Base-by-base conservation (phyloP, 2,888 invertebrate species). In the Sinopyrophorus schimmeli region DNA sequence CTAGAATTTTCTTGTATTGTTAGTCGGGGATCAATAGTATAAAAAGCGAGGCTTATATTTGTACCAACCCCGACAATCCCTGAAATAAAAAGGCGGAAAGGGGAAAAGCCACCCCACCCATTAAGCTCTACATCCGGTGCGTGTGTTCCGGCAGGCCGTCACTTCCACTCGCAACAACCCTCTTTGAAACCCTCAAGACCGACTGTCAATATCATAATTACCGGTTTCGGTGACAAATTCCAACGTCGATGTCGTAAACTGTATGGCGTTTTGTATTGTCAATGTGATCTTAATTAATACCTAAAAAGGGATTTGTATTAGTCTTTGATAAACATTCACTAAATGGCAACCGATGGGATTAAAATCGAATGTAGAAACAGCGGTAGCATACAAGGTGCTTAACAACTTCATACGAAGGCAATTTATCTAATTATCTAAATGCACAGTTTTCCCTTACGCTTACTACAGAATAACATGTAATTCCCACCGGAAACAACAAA, bases 181-280 rank as follows among this genome's bases (percentile, higher is more conserved):
- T 20, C 26, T 27, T 26, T 39, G 32, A 28, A 53, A 41, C 49
- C 40, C 37, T 44, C 48, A 53, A 53, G 39, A 42, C 39, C 39
- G 32, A 46, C 49, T 53, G 53, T 53, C 53, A 53, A 53, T 53
- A 49, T 40, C 26, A 38, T 49, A 53, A 53, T 53, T 53, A 53
- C 48, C 14, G 41, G 35, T 49, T 49, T 49, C 32, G 44, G n/a
- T 35, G 40, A 31, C 23, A 27, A 32, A 17, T 39, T 24, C 24
- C 32, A 21, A 42, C 34, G 40, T 21, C 39, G 35, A 23, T 28
- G 46, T 30, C n/a, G n/a, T n/a, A n/a, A n/a, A n/a, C n/a, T n/a
- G n/a, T n/a, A n/a, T n/a, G n/a, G n/a, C n/a, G n/a, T n/a, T n/a
- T n/a, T n/a, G n/a, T n/a, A n/a, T n/a, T n/a, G n/a, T n/a, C n/a